Base-by-base conservation (phyloP, 1,140 invertebrate genomes). In the Drosophila suzukii region DNA sequence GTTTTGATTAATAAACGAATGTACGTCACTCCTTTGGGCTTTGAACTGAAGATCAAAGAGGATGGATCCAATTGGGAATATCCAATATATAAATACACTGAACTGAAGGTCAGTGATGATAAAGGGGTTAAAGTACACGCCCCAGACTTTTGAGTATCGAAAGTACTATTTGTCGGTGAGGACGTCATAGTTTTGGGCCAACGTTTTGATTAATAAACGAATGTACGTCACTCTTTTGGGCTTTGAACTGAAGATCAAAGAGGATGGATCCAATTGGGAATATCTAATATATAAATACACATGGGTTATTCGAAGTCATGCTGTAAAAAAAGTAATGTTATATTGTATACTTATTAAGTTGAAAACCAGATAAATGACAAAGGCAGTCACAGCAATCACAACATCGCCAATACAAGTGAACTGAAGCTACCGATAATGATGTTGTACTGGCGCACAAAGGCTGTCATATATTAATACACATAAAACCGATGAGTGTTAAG, bases 371-470 rank as follows among this genome's bases (percentile, higher is more conserved):
- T 70, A 72, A 53, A 43, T 63, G 43, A 75, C 46, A 75, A 50
- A 56, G 70, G 39, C 50, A 51, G 62, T 20, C 27, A 10, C 13
- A 20, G 27, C 17, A 27, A 75, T 72, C 38, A 34, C 62, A 56
- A 58, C 54, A 70, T 53, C 65, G 62, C 71, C 73, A 55, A 73
- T 44, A 47, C 47, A 66, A 74, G 38, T 60, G 47, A 66, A 54
- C 47, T 55, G 49, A 62, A 82, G 44, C 58, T 57, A 53, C 44
- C 65, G 77, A 80, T 85, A 86, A 85, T 81, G 77, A 84, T 79
- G 61, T 72, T 80, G 61, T 76, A 79, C 68, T 82, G 41, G 15
- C 38, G 32, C 39, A 56, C 30, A 59, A 53, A 53, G 50, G 32
- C 50, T 53, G 10, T 34, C 36, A 67, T 24, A 46, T 12, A 58